Conservation (phyloP, 2,113 vertebrate genomes). For the Motacilla tschutschensis region DNA sequence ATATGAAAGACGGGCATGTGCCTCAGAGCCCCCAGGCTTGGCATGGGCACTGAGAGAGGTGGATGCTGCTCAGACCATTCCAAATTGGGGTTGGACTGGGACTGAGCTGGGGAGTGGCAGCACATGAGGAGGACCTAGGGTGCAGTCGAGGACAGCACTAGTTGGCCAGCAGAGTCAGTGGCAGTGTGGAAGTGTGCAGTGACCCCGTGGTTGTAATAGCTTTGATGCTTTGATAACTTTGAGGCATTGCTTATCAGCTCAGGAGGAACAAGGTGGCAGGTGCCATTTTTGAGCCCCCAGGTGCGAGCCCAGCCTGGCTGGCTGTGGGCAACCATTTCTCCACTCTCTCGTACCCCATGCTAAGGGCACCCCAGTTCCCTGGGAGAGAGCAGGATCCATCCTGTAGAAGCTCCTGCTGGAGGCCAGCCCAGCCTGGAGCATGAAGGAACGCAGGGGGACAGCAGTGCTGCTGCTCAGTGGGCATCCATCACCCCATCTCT, state of each 20-base stretch:
- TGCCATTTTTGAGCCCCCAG: neutral
- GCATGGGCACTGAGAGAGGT: neutral
- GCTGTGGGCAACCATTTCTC: neutral
- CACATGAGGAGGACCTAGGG: neutral
- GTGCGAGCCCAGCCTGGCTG: neutral
- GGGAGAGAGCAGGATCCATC: neutral
- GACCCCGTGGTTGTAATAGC: neutral
- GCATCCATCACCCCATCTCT: neutral
- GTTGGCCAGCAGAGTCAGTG: neutral
- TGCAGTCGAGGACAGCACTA: neutral
- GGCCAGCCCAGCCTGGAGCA: neutral
- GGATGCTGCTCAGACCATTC: neutral
- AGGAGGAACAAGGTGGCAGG: neutral
- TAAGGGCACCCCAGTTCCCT: neutral
- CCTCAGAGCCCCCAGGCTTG: neutral
- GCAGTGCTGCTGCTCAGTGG: neutral
- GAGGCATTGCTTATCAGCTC: fast-evolving
- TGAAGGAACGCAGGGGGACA: neutral
- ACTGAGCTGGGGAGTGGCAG: neutral
- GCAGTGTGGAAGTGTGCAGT: neutral
- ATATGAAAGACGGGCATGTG: fast-evolving
- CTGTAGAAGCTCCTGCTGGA: neutral
- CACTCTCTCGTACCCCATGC: fast-evolving
- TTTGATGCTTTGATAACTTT: neutral
- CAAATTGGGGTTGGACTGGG: neutral